Evolutionary conservation across 2,113 vertebrate species (phyloP).

Genomic region (Myiagra hebetior): DNA sequence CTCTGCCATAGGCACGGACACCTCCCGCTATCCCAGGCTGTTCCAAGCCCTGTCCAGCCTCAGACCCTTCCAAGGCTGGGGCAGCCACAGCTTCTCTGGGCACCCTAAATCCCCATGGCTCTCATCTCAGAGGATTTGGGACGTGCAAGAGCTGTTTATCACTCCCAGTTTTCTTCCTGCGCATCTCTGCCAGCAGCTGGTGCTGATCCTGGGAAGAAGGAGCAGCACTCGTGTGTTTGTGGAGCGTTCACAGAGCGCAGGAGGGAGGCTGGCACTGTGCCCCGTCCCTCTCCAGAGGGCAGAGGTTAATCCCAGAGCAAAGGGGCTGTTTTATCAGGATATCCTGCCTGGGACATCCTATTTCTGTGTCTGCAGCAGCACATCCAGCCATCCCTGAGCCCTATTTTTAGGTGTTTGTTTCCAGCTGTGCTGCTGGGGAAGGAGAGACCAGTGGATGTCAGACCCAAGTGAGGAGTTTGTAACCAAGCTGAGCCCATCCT

Average conservation of each 20-base stretch:
- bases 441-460: neutral
- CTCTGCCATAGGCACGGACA: neutral
- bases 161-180: neutral
- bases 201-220: neutral
- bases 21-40: neutral
- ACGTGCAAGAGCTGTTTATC: neutral
- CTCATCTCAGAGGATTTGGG: neutral
- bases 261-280: neutral
- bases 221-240: fast-evolving
- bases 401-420: neutral
- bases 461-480: fast-evolving
- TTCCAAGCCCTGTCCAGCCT: neutral
- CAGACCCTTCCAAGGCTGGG: neutral
- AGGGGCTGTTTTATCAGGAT: neutral
- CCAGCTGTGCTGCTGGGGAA: neutral
- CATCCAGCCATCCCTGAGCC: neutral
- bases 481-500: neutral
- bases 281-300: neutral
- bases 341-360: constrained; percentile 43
- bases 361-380: fast-evolving
- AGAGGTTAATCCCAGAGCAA: neutral
- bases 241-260: fast-evolving
- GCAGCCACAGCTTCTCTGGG: neutral
- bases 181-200: neutral
- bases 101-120: neutral